A percentile compares a stretch with the other conserved stretches of the same genome.
These are phyloP conservation scores for Siderastrea radians DNA, from an alignment of 92 coral and sea anemone genomes.

Conservation along the genomic window DNA sequence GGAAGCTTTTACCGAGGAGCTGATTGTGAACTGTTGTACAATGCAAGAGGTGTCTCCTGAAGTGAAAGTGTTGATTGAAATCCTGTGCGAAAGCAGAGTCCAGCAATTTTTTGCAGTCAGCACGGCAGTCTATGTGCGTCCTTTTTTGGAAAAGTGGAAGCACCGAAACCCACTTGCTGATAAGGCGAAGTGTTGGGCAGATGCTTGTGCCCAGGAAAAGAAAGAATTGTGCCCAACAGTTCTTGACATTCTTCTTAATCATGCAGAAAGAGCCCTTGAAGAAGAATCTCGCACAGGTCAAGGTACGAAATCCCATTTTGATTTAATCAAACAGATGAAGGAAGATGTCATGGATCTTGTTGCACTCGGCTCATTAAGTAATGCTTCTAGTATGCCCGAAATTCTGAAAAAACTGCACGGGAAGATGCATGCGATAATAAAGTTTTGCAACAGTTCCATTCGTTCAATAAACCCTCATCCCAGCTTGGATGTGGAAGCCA, in stretches of 20 bases:
- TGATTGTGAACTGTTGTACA: neutral
- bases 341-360: constrained; percentile 19
- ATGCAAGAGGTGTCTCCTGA: neutral
- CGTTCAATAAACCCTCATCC: constrained; percentile 52
- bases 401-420: neutral
- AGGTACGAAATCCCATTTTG: neutral
- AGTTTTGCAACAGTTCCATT: constrained; percentile 31
- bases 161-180: neutral
- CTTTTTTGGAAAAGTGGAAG: neutral
- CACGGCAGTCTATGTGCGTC: neutral
- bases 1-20: neutral
- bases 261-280: neutral
- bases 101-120: neutral
- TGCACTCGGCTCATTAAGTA: neutral
- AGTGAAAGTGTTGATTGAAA: neutral
- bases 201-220: neutral
- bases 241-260: neutral
- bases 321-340: neutral
- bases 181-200: neutral
- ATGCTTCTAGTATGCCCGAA: neutral
- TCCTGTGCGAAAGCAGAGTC: neutral
- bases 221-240: neutral
- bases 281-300: too few relatives aligned
- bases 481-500: neutral
- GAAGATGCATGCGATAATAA: neutral